Conservation (phyloP, 2,888 invertebrate genomes). For the Caenorhabditis panamensis region DNA sequence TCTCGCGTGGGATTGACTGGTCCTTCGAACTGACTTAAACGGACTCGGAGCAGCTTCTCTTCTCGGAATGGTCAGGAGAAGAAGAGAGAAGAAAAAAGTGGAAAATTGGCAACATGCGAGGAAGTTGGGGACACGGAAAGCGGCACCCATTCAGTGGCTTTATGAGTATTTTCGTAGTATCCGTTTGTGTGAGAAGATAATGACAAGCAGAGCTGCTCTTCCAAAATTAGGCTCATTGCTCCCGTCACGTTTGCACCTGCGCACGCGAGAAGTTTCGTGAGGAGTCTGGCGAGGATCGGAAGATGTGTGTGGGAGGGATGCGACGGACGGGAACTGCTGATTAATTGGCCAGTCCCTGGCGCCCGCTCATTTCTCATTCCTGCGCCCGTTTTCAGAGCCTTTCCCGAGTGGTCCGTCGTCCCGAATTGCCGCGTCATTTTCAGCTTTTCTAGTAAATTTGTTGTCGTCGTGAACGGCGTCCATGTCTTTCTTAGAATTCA, state of each 20-base stretch:
- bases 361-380: constrained; percentile 25
- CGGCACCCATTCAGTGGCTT: constrained; percentile 22
- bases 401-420: not conserved
- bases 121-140: constrained; percentile 11
- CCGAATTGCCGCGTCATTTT: constrained; percentile 8
- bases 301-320: constrained; percentile 15
- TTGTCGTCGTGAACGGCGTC: not conserved
- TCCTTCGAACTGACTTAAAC: not conserved
- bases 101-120: constrained; percentile 45
- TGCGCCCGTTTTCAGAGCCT: not conserved
- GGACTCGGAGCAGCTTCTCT: not conserved
- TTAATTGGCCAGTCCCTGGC: constrained; percentile 6
- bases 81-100: constrained; percentile 23
- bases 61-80: constrained; percentile 15
- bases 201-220: not conserved
- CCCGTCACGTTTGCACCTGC: constrained; percentile 30
- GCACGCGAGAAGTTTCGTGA: constrained; percentile 18
- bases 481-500: constrained; percentile 1
- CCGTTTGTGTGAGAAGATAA: not conserved
- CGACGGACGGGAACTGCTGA: constrained; percentile 11
- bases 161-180: constrained; percentile 41
- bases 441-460: constrained; percentile 18
- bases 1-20: constrained; percentile 5
- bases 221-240: constrained; percentile 42
- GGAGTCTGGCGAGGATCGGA: constrained; percentile 5